A percentile compares a stretch with the other conserved stretches of the same genome.
Evolutionary conservation across 2,888 invertebrate genomes (phyloP).

Genomic region (Leptinotarsa rubiginosa): DNA sequence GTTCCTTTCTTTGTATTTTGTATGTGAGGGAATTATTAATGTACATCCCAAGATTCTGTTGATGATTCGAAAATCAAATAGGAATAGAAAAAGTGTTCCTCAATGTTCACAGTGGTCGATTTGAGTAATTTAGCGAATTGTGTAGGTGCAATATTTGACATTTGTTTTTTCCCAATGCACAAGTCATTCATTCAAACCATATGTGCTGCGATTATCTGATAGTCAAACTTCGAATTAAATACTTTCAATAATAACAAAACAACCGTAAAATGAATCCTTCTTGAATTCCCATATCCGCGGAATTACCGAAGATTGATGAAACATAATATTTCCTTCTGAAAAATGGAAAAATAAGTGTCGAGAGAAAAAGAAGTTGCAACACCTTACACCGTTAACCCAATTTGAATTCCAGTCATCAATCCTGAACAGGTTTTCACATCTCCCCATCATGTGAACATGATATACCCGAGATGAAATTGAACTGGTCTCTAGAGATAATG

Average conservation of each 20-base stretch:
- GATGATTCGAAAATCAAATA: too few species aligned
- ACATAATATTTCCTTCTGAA: constrained; percentile 13
- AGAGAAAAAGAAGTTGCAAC: constrained; percentile 3
- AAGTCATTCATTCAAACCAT: too few species aligned
- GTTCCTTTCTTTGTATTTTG: too few species aligned
- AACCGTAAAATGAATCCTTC: neutral
- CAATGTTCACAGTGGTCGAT: too few species aligned
- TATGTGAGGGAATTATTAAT: too few species aligned
- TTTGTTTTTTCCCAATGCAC: too few species aligned
- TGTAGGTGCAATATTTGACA: too few species aligned
- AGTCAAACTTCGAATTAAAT: constrained; percentile 5
- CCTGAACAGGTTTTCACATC: constrained; percentile 16
- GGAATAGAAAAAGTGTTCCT: too few species aligned
- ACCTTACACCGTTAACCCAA: constrained; percentile 16
- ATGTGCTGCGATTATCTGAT: neutral
- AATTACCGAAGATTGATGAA: constrained; percentile 14
- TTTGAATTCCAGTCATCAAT: constrained; percentile 21
- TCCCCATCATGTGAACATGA: constrained; percentile 6
- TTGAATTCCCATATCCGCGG: neutral
- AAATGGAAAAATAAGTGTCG: constrained; percentile 14
- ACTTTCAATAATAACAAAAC: neutral
- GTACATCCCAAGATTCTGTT: too few species aligned
- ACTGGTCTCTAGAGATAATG: constrained; percentile 15
- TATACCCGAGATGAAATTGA: constrained; percentile 11
- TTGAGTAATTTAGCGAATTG: too few species aligned